phyloP scores from a whole-genome alignment of 2,888 invertebrate species.

The Meta bourneti region DNA sequence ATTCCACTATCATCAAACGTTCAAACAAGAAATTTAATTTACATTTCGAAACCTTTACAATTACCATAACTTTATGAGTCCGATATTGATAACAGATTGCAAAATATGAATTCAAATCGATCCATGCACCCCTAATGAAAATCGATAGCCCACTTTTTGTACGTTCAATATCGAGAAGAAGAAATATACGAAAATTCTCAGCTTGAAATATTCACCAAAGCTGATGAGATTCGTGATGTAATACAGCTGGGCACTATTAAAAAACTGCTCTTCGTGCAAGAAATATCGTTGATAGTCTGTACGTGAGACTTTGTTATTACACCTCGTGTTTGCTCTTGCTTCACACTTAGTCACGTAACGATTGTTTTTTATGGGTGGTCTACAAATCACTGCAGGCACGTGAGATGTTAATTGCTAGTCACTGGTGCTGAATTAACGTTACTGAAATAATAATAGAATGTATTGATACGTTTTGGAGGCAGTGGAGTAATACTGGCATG shows the following conservation, averaged over 20 bases:
- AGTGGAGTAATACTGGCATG: too few species aligned
- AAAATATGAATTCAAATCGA: background rate
- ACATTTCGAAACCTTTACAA: too few species aligned
- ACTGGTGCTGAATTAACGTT: background rate
- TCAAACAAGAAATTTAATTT: too few species aligned
- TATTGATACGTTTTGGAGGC: background rate
- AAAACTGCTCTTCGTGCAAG: background rate
- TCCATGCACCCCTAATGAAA: background rate
- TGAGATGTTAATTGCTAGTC: conserved; percentile 9
- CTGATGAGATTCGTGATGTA: background rate
- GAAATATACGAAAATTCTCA: background rate
- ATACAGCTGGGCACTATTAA: background rate
- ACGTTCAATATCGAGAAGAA: background rate
- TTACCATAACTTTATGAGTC: too few species aligned
- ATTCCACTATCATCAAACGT: too few species aligned
- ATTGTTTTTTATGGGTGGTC: background rate
- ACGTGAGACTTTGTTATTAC: conserved; percentile 43
- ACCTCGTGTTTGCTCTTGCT: conserved; percentile 21
- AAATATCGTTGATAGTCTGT: background rate
- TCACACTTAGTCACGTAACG: background rate
- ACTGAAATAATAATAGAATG: background rate
- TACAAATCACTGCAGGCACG: conserved; percentile 22
- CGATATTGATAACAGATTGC: background rate
- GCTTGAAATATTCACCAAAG: background rate
- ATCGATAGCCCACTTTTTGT: background rate